Evolutionary conservation across 2,888 invertebrate genomes (phyloP), one percentile per base, ranked within the genome.

Genomic region (Epiblema foenella): DNA sequence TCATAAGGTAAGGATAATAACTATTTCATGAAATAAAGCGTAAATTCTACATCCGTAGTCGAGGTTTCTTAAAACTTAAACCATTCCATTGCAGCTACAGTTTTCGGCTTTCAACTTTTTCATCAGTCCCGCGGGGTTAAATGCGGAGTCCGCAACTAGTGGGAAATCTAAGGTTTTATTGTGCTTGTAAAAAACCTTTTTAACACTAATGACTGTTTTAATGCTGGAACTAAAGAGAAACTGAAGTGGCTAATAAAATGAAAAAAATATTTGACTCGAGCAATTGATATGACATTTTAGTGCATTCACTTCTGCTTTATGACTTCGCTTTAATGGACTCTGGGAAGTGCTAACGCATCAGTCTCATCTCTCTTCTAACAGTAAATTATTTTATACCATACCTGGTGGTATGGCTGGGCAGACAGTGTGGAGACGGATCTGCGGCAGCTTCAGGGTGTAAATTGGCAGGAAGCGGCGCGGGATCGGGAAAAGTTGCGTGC

Each of bases 31-130:
- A 18, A 46, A 57, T 18, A 9, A 3, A 1, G 54, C 51, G 37
- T 51, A 24, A 66, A 39, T 60, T 68, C 33, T 49, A 12, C 62
- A 33, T 46, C 33, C 46, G 56, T 18, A 37, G 7, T 15, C 17
- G 29, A 52, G 24, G 58, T 57, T 63, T 69, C 58, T 68, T 58
- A 59, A 59, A 69, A 54, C 52, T 69, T 33, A 58, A 51, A 20
- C 63, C 57, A 42, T 69, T 64, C 42, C 24, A 64, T 64, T 64
- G 63, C 69, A 57, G 49, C 20, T 57, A 56, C 57, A 69, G 69
- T 63, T 69, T 68, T 63, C 18, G 69, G 69, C 69, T 64, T 69
- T 51, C 69, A 64, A 69, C 69, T 69, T 69, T 64, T 69, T 69
- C 69, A 69, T 69, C 64, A 58, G 57, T 58, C 69, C 69, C 69